A percentile compares a stretch with the other conserved stretches of the same genome.
phyloP scores from a whole-genome alignment of 2,888 invertebrate genomes.

The Drosophila kambysellisi region DNA sequence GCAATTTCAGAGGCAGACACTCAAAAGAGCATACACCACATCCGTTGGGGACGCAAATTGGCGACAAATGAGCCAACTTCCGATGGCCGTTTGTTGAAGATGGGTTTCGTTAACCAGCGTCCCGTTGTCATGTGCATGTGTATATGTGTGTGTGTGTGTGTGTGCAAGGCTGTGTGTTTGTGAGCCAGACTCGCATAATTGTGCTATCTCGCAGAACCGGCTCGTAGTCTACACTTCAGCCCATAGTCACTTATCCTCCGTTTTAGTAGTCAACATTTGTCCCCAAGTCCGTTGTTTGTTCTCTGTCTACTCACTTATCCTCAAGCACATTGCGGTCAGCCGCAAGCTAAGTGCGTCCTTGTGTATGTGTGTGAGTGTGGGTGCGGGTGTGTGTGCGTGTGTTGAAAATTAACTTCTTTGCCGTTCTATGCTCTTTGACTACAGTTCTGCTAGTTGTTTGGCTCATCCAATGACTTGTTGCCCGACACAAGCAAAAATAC shows the following conservation, averaged over 20 bases:
- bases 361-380: slow-evolving; percentile 1
- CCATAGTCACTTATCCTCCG: slow-evolving; percentile 14
- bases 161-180: slow-evolving; percentile 11
- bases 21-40: slow-evolving; percentile 33
- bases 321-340: slow-evolving; percentile 61
- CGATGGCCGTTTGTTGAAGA: slow-evolving; percentile 61
- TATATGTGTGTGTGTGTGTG: slow-evolving; percentile 12
- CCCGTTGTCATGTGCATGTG: background rate
- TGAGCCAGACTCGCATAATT: slow-evolving; percentile 12
- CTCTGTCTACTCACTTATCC: slow-evolving; percentile 31
- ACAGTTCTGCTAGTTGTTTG: slow-evolving; percentile 33
- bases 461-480: slow-evolving; percentile 33
- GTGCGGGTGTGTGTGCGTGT: slow-evolving; percentile 25
- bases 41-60: slow-evolving; percentile 53
- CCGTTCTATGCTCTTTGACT: slow-evolving; percentile 44
- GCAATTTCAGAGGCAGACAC: slow-evolving; percentile 3
- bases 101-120: slow-evolving; percentile 45
- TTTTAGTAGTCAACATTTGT: slow-evolving; percentile 12
- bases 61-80: slow-evolving; percentile 71
- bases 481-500: background rate
- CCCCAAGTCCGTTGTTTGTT: slow-evolving; percentile 15
- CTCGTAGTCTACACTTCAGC: slow-evolving; percentile 15
- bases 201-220: slow-evolving; percentile 22
- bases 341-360: slow-evolving; percentile 48
- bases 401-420: slow-evolving; percentile 72